phyloP scores from a whole-genome alignment of 2,113 vertebrate genomes.

The Petaurus breviceps region DNA sequence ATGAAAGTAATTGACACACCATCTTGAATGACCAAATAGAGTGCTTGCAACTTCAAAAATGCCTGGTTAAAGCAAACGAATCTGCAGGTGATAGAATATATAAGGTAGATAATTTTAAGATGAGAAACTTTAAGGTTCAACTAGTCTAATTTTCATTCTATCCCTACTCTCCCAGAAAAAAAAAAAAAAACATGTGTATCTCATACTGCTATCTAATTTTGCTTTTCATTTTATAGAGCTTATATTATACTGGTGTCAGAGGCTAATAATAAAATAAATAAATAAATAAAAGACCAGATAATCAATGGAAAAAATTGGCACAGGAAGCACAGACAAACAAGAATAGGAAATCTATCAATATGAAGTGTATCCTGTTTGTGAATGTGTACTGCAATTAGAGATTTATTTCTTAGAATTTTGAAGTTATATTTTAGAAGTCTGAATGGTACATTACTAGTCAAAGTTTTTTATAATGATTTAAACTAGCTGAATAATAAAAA shows the following conservation, averaged over 20 bases:
- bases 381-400: not conserved
- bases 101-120: not conserved
- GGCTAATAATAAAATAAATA: not conserved
- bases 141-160: not conserved
- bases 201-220: not conserved
- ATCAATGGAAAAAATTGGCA: not conserved
- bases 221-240: not conserved
- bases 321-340: not conserved
- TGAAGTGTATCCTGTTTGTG: not conserved
- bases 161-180: not conserved
- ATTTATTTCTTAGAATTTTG: not conserved
- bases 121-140: not conserved
- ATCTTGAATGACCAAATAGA: not conserved
- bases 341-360: not conserved
- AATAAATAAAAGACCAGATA: not conserved
- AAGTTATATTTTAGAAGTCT: conserved; percentile 8
- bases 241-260: not conserved
- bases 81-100: not conserved
- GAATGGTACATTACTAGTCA: not conserved
- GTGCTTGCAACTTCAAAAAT: not conserved
- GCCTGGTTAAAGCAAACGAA: not conserved
- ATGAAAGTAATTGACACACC: not conserved
- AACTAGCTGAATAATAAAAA: conserved; percentile 12
- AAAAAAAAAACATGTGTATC: not conserved
- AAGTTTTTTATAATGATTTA: conserved; percentile 24